Evolutionary conservation across 2,888 invertebrate genomes (phyloP).

Genomic region (Microdon myrmicae): DNA sequence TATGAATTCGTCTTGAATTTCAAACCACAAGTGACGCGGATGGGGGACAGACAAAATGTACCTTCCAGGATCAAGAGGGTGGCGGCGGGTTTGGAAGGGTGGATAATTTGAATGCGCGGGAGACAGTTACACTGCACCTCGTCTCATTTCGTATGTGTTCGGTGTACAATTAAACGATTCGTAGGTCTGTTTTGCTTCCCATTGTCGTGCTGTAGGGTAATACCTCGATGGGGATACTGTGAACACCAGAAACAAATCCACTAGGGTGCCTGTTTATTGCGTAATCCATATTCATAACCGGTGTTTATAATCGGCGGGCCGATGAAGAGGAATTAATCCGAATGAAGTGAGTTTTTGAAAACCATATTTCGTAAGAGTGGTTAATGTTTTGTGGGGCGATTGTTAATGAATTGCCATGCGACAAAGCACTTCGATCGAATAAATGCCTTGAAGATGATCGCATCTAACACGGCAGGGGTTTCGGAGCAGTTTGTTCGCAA

Average conservation of each 20-base stretch:
- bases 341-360: too few species aligned
- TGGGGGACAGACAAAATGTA: too few species aligned
- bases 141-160: constrained; percentile 39
- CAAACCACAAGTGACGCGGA: constrained; percentile 19
- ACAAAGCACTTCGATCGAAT: constrained; percentile 6
- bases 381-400: constrained; percentile 43
- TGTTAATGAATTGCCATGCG: constrained; percentile 37
- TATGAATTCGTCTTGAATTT: constrained; percentile 3
- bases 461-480: too few species aligned
- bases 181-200: constrained; percentile 1
- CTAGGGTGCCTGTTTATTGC: constrained; percentile 14
- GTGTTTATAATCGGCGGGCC: too few species aligned
- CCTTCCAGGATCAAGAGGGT: too few species aligned
- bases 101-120: background rate
- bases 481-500: constrained; percentile 7
- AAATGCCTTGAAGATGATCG: constrained; percentile 11
- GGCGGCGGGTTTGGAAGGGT: background rate
- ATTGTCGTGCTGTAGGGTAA: constrained; percentile 29
- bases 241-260: too few species aligned
- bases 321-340: too few species aligned
- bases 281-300: constrained; percentile 38
- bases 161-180: constrained; percentile 27
- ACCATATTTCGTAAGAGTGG: constrained; percentile 26
- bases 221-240: constrained; percentile 22
- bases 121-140: constrained; percentile 1